Conservation (phyloP, 2,888 invertebrate species). For the Xanthia togata region DNA sequence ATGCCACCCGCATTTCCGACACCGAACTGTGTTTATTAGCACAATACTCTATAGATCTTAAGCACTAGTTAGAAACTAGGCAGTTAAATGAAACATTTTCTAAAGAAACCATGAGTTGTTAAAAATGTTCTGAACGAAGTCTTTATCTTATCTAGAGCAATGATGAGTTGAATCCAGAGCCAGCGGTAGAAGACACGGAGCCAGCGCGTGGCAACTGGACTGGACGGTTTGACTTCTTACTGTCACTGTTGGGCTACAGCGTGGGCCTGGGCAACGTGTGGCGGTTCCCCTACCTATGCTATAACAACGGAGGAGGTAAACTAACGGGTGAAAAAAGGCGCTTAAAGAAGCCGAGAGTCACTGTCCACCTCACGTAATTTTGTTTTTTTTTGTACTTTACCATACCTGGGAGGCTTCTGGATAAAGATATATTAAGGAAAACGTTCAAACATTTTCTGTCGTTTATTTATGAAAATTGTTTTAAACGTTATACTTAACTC, state of each 20-base stretch:
- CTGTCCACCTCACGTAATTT: background rate
- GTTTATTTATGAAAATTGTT: background rate
- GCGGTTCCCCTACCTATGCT: slow-evolving; percentile 94
- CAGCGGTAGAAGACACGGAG: slow-evolving; percentile 77
- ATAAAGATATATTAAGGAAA: background rate
- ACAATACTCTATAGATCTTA: background rate
- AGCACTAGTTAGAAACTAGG: background rate
- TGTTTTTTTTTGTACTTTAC: background rate
- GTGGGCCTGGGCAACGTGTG: slow-evolving; percentile 94
- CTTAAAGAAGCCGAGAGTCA: background rate
- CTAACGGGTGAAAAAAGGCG: background rate
- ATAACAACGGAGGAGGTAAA: slow-evolving; percentile 93
- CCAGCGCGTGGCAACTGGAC: slow-evolving; percentile 94
- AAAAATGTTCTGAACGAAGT: background rate
- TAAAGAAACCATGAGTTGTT: too few species aligned
- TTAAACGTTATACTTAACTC: background rate
- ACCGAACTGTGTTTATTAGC: background rate
- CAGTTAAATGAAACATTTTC: background rate
- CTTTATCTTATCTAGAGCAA: slow-evolving; percentile 70
- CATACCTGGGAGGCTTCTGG: background rate
- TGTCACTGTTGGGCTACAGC: slow-evolving; percentile 93
- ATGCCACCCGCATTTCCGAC: background rate
- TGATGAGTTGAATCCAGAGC: slow-evolving; percentile 74
- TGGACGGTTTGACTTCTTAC: slow-evolving; percentile 93
- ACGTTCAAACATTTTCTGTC: background rate